Conservation (phyloP, 2,797 vertebrate species). For the Huso huso region DNA sequence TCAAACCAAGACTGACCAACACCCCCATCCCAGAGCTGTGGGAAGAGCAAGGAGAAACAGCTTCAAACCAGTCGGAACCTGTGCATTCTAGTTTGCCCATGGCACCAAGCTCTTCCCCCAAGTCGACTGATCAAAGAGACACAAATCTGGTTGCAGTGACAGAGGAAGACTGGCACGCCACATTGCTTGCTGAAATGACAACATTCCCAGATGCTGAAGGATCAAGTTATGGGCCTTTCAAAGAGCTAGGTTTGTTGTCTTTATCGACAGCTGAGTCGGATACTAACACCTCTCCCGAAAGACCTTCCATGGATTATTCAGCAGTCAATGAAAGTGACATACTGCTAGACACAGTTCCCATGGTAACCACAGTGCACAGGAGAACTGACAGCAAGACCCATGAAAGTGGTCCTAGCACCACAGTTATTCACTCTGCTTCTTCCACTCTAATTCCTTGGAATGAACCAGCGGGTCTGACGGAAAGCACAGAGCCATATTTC, state of each 20-base stretch:
- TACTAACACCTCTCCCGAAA: neutral
- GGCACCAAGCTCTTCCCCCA: conserved; percentile 9
- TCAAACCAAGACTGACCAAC: conserved; percentile 1
- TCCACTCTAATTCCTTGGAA: conserved; percentile 42
- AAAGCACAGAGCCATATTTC: conserved; percentile 38
- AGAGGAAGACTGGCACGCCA: conserved; percentile 12
- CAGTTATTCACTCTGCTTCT: neutral
- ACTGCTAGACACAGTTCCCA: neutral
- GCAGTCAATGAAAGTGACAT: neutral
- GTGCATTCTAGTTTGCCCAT: conserved; percentile 14
- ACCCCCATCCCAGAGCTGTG: conserved; percentile 23
- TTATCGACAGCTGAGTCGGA: neutral
- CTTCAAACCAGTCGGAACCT: conserved; percentile 22
- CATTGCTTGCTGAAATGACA: conserved; percentile 14
- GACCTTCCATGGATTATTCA: neutral
- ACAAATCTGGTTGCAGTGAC: conserved; percentile 1
- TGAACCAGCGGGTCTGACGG: conserved; percentile 32
- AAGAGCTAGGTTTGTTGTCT: neutral
- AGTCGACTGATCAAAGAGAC: neutral
- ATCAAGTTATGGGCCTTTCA: neutral
- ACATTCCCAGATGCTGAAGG: neutral
- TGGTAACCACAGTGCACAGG: conserved; percentile 21
- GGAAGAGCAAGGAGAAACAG: conserved; percentile 33
- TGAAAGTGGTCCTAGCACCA: neutral
- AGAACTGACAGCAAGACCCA: conserved; percentile 13